phyloP scores from a whole-genome alignment of 2,888 invertebrate species.

The Melitaea athalia region DNA sequence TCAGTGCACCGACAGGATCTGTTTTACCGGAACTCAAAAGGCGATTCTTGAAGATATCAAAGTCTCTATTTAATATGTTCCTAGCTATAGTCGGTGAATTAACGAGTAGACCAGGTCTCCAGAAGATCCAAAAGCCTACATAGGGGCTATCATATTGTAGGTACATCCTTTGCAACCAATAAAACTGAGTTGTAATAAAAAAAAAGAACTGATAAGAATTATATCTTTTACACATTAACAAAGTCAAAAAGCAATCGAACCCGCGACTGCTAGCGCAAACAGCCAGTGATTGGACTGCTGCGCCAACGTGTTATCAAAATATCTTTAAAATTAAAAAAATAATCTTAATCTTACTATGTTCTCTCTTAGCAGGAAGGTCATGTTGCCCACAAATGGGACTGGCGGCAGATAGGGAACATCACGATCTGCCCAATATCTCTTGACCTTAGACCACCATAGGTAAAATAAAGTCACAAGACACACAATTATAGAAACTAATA shows the following conservation, averaged over 20 bases:
- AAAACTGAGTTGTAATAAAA: conserved; percentile 32
- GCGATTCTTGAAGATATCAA: conserved; percentile 44
- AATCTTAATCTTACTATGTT: conserved; percentile 49
- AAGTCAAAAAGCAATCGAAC: too few relatives aligned
- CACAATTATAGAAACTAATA: not conserved
- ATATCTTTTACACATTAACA: too few relatives aligned
- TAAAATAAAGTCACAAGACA: conserved; percentile 25
- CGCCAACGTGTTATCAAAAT: not conserved
- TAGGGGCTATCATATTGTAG: conserved; percentile 39
- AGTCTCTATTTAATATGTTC: conserved; percentile 46
- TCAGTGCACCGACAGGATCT: conserved; percentile 47
- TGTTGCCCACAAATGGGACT: conserved; percentile 50
- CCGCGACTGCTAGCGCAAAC: too few relatives aligned
- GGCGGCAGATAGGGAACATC: conserved; percentile 37
- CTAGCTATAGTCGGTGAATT: conserved; percentile 45
- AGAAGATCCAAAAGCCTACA: conserved; percentile 50
- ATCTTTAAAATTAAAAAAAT: not conserved
- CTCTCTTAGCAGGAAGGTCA: conserved; percentile 49
- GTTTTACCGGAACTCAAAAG: conserved; percentile 39
- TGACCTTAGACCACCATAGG: conserved; percentile 30
- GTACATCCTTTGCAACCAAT: conserved; percentile 46
- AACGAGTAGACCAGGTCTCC: conserved; percentile 49
- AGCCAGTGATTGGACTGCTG: not conserved
- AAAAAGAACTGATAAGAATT: too few relatives aligned
- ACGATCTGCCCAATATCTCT: conserved; percentile 36